Evolutionary conservation across 37 sponge, comb jelly and placozoan species (phyloP).

Genomic region (Geodia barretti): DNA sequence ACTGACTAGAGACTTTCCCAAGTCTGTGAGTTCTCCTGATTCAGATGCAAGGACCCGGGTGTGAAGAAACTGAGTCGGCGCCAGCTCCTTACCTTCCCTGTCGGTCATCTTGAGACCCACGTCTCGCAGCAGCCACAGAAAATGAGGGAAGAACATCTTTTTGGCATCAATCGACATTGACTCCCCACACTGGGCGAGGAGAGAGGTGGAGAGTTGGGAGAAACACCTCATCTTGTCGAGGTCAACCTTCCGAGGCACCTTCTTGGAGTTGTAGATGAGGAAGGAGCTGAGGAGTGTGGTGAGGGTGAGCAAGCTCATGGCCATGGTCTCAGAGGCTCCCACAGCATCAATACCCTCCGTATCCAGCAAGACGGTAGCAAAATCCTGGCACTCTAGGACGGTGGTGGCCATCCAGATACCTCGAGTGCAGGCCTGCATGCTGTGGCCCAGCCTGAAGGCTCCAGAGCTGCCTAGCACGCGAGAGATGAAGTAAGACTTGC

Average conservation of each 20-base stretch:
- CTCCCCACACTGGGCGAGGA: too few species aligned
- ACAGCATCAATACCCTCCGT: constrained; percentile 25
- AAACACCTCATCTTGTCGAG: constrained; percentile 17
- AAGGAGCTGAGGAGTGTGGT: neutral
- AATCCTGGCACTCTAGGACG: constrained; percentile 11
- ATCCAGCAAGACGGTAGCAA: constrained; percentile 12
- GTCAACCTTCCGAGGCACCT: constrained; percentile 10
- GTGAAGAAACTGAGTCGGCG: too few species aligned
- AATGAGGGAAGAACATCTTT: too few species aligned
- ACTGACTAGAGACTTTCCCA: too few species aligned
- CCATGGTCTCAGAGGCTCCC: neutral
- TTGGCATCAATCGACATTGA: too few species aligned
- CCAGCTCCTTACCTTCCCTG: too few species aligned
- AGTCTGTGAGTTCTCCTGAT: too few species aligned
- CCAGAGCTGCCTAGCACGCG: constrained; percentile 17
- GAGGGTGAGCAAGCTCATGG: neutral
- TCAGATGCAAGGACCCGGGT: too few species aligned
- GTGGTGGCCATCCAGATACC: constrained; percentile 42
- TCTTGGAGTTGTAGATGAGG: constrained; percentile 18
- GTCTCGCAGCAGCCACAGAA: too few species aligned
- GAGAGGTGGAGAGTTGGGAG: too few species aligned
- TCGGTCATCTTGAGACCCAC: too few species aligned
- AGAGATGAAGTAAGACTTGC: constrained; percentile 46
- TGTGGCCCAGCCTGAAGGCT: constrained; percentile 32
- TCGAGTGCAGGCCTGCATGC: constrained; percentile 13